Conservation (phyloP, 2,797 vertebrate genomes). For the Diglossa cyanea region DNA sequence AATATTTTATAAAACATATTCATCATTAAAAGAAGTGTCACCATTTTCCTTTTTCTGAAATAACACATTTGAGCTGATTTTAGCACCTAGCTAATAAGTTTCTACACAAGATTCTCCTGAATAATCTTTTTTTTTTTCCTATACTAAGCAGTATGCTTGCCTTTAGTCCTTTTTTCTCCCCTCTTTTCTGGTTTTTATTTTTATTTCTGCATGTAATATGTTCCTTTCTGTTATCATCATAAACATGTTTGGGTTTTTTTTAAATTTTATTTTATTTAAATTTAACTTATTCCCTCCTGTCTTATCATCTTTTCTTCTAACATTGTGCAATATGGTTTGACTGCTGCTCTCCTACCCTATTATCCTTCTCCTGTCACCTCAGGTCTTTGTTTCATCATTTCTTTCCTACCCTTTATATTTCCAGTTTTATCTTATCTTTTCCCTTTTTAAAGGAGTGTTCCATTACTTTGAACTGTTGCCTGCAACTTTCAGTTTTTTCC, state of each 20-base stretch:
- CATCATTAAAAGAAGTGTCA: neutral
- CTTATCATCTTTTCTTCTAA: neutral
- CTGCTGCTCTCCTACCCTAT: neutral
- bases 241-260: neutral
- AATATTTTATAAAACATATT: neutral
- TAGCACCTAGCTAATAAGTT: neutral
- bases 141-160: neutral
- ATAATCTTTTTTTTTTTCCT: neutral
- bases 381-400: neutral
- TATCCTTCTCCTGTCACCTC: neutral
- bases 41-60: neutral
- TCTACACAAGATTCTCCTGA: neutral
- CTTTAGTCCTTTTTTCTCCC: rapidly evolving
- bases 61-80: neutral
- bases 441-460: neutral
- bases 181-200: neutral
- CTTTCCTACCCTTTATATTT: neutral
- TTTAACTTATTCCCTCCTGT: neutral
- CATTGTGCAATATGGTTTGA: neutral
- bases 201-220: neutral
- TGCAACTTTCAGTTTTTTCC: neutral
- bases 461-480: neutral
- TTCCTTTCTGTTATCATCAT: neutral
- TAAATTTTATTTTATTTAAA: neutral
- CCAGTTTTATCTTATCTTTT: neutral